Evolutionary conservation across 2,797 vertebrate species (phyloP), one percentile per base, ranked within the genome.

Genomic region (Synanceia verrucosa): DNA sequence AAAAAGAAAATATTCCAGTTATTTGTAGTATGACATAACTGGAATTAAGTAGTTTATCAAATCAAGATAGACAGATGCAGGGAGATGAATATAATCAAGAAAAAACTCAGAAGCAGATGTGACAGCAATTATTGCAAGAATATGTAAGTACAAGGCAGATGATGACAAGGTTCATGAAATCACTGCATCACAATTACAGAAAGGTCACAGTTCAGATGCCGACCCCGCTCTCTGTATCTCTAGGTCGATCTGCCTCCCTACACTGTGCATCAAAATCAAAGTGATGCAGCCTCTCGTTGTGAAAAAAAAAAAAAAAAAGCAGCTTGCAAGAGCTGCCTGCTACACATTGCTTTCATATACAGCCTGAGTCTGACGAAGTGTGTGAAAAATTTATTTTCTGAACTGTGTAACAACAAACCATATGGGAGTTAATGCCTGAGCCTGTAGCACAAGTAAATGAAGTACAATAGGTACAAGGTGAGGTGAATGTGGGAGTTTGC

Each of bases 51-150:
- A 43, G 73, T 65, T 75, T 46, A 81, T 67, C 58, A 81, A 76
- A 83, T 65, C 13, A 10, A 71, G 53, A 79, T 48, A 37, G 53
- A 46, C 61, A 72, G 56, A 23, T 48, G 37, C 4, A 26, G 39
- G 29, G 14, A 76, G 52, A 76, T 78, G 55, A 83, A 63, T 26
- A 43, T 52, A 13, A 63, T 68, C 36, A 23, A 57, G 34, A 53
- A 55, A 39, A 44, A 31, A 67, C 36, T 79, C 11, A 6, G n/a
- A n/a, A n/a, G 51, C 58, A 74, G 52, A 82, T 81, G 51, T 81
- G 76, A 84, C 79, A 80, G 73, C 72, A 82, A 86, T 90, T 81
- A 81, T 70, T 7, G 50, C 24, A 67, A 60, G 67, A 75, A 79
- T 78, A 73, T 74, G 39, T 57, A 71, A 78, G 61, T 21, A 73